These are phyloP conservation scores for Lerema accius DNA, from an alignment of 1,140 invertebrate genomes.

Conservation along the genomic window DNA sequence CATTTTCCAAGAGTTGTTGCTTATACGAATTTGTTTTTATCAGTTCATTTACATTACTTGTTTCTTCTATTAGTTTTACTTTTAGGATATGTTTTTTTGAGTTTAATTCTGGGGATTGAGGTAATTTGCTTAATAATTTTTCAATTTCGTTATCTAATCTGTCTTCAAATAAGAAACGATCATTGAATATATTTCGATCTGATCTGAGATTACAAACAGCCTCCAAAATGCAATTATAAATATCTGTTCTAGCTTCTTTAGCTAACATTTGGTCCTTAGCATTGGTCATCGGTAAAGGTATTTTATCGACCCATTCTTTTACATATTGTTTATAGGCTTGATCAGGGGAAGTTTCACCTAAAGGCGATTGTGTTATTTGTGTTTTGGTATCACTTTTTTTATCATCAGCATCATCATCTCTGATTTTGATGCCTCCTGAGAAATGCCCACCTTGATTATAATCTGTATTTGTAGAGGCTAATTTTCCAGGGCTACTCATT, in stretches of 20 bases:
- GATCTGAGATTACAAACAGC: constrained; percentile 53
- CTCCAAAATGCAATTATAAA: constrained; percentile 59
- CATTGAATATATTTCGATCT: constrained; percentile 45
- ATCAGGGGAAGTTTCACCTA: constrained; percentile 49
- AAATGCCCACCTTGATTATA: not conserved
- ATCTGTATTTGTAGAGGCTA: not conserved
- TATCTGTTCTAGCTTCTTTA: constrained; percentile 45
- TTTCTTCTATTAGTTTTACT: constrained; percentile 56
- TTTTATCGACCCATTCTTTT: constrained; percentile 53
- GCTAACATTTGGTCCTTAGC: constrained; percentile 40
- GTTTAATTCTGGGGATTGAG: constrained; percentile 47
- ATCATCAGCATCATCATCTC: constrained; percentile 2
- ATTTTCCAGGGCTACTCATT: constrained; percentile 19
- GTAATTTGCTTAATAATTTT: constrained; percentile 49
- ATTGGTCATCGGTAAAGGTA: constrained; percentile 48
- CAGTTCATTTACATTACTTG: constrained; percentile 42
- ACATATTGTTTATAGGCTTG: constrained; percentile 53
- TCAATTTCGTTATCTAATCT: constrained; percentile 61
- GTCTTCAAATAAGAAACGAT: constrained; percentile 59
- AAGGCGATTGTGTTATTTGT: not conserved
- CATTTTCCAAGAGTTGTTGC: constrained; percentile 47
- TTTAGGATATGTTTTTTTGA: constrained; percentile 50
- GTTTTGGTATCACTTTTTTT: not conserved
- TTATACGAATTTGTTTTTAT: constrained; percentile 48
- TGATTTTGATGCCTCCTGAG: constrained; percentile 11